Conservation (phyloP, 2,113 vertebrate genomes). For the Spermophilus dauricus region DNA sequence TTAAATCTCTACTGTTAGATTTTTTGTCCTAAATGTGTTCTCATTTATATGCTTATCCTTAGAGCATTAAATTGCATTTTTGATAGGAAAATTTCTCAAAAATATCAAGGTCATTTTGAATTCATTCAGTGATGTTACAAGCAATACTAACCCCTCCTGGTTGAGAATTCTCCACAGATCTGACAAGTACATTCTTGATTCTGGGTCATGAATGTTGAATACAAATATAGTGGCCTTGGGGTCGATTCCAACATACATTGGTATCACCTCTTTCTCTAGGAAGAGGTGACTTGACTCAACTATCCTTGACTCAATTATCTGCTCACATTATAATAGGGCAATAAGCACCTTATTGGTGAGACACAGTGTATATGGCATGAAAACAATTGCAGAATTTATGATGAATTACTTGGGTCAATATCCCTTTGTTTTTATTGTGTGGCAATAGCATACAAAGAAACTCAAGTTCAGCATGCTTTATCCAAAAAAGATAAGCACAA, state of each 20-base stretch:
- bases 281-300: no score
- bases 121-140: slow-evolving; percentile 39
- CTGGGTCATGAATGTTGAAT: slow-evolving; percentile 47
- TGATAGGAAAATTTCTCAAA: slow-evolving; percentile 56
- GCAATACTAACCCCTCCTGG: background rate
- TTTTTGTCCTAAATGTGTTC: slow-evolving; percentile 42
- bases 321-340: background rate
- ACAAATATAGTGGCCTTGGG: background rate
- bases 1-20: slow-evolving; percentile 35
- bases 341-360: background rate
- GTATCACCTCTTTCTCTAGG: background rate
- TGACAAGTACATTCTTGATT: slow-evolving; percentile 43
- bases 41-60: slow-evolving; percentile 37
- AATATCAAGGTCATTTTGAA: slow-evolving; percentile 56
- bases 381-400: background rate
- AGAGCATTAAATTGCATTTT: slow-evolving; percentile 56
- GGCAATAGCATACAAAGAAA: slow-evolving; percentile 23
- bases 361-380: background rate
- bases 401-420: background rate
- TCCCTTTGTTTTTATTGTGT: slow-evolving; percentile 24
- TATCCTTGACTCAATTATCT: background rate
- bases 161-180: slow-evolving; percentile 46
- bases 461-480: background rate
- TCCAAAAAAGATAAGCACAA: slow-evolving; percentile 65
- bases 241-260: background rate